phyloP scores from a whole-genome alignment of 1,140 invertebrate genomes.

The Tetramorium alpestre region DNA sequence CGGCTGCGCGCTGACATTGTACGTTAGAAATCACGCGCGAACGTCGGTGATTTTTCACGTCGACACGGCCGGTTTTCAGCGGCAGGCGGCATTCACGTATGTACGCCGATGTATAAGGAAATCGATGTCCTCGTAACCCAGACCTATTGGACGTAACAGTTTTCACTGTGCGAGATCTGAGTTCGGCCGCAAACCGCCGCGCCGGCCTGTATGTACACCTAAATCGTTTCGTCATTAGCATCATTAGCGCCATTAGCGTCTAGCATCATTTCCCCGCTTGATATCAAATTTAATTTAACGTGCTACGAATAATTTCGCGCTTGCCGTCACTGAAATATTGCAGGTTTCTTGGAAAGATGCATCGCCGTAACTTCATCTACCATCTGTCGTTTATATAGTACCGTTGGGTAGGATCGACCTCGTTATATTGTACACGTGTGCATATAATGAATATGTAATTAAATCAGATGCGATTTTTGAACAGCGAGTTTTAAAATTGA shows the following conservation, averaged over 20 bases:
- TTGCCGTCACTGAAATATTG: conserved; percentile 9
- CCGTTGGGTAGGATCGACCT: background rate
- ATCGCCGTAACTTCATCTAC: conserved; percentile 36
- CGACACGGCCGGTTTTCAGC: conserved; percentile 6
- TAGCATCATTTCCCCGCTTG: background rate
- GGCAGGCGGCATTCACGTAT: background rate
- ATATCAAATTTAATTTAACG: conserved; percentile 36
- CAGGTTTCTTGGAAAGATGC: background rate
- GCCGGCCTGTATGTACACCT: conserved; percentile 40
- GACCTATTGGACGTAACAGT: conserved; percentile 80
- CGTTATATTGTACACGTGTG: background rate
- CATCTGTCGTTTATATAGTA: background rate
- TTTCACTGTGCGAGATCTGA: conserved; percentile 79
- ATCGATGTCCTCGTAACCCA: conserved; percentile 81
- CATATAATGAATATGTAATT: background rate
- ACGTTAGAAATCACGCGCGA: conserved; percentile 62
- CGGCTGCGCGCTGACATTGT: conserved; percentile 14
- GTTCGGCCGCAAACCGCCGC: conserved; percentile 51
- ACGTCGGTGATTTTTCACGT: conserved; percentile 35
- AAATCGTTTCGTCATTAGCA: conserved; percentile 51
- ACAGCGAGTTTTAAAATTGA: background rate
- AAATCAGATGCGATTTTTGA: background rate
- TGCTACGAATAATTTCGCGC: conserved; percentile 22
- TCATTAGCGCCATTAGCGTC: conserved; percentile 33
- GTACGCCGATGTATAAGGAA: conserved; percentile 65